phyloP scores from a whole-genome alignment of 1,140 invertebrate genomes.

The Euwallacea similis region DNA sequence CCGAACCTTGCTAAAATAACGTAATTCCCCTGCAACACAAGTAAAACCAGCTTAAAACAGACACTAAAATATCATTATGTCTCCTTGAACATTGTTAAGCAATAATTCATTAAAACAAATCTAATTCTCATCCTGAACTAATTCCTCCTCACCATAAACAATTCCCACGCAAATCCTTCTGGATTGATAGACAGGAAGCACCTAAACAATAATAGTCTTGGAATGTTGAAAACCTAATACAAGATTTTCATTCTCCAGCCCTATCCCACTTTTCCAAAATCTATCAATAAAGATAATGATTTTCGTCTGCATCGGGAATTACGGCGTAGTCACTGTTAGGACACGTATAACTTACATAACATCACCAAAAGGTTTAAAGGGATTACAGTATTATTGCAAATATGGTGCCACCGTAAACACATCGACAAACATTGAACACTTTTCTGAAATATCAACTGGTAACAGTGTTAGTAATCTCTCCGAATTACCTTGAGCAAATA shows the following conservation, averaged over 20 bases:
- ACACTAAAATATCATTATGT: too few species aligned
- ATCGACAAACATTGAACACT: constrained; percentile 21
- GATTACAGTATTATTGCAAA: constrained; percentile 38
- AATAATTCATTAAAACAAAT: too few species aligned
- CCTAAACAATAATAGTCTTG: neutral
- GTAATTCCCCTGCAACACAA: too few species aligned
- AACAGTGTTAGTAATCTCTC: constrained; percentile 20
- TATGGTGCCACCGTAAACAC: constrained; percentile 29
- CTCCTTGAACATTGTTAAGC: too few species aligned
- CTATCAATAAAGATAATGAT: constrained; percentile 15
- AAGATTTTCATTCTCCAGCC: too few species aligned
- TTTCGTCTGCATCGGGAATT: constrained; percentile 36
- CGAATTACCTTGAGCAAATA: constrained; percentile 30
- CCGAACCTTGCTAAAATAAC: too few species aligned
- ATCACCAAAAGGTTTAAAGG: constrained; percentile 26
- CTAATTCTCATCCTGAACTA: too few species aligned
- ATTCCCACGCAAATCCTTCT: too few species aligned
- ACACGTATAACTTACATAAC: constrained; percentile 25
- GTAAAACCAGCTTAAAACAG: too few species aligned
- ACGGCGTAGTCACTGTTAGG: constrained; percentile 28
- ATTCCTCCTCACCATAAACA: too few species aligned
- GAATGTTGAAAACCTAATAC: too few species aligned
- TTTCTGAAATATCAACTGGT: constrained; percentile 22
- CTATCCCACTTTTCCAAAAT: constrained; percentile 12
- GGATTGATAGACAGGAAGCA: neutral